A percentile compares a stretch with the other conserved stretches of the same genome.
phyloP scores from a whole-genome alignment of 2,888 invertebrate genomes.

The Athetis lepigone region DNA sequence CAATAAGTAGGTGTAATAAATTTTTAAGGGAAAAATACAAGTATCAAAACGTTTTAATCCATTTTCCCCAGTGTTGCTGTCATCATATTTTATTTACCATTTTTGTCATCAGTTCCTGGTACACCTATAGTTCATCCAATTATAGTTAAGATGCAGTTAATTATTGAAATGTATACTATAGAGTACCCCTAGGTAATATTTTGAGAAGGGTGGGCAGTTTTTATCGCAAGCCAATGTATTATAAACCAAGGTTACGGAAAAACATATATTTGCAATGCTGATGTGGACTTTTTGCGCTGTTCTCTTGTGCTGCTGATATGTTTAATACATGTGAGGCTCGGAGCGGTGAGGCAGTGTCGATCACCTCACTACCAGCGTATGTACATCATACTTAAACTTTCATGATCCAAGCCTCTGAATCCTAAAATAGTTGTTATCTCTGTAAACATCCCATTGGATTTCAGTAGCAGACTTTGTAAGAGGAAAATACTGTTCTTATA shows the following conservation, averaged over 20 bases:
- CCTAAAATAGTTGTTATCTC: slow-evolving; percentile 51
- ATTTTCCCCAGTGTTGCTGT: no score
- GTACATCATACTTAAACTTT: slow-evolving; percentile 64
- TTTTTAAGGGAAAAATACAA: no score
- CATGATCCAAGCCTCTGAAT: slow-evolving; percentile 52
- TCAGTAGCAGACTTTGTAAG: slow-evolving; percentile 22
- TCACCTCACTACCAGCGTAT: slow-evolving; percentile 75
- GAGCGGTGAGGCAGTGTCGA: slow-evolving; percentile 77
- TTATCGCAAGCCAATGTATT: slow-evolving; percentile 63
- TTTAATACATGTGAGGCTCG: slow-evolving; percentile 83
- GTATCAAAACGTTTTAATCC: no score
- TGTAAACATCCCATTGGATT: slow-evolving; percentile 49
- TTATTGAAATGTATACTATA: slow-evolving; percentile 2
- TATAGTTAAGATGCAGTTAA: background rate
- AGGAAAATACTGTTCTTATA: slow-evolving; percentile 29
- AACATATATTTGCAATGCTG: slow-evolving; percentile 82
- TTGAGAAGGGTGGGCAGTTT: slow-evolving; percentile 56
- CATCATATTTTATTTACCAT: no score
- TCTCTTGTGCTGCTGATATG: slow-evolving; percentile 73
- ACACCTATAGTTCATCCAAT: background rate
- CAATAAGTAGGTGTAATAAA: no score
- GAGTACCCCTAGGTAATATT: slow-evolving; percentile 31
- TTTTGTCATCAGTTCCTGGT: no score
- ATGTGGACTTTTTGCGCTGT: slow-evolving; percentile 84
- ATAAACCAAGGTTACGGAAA: slow-evolving; percentile 85